Conservation (phyloP, 2,113 vertebrate genomes). For the Burhinus oedicnemus region DNA sequence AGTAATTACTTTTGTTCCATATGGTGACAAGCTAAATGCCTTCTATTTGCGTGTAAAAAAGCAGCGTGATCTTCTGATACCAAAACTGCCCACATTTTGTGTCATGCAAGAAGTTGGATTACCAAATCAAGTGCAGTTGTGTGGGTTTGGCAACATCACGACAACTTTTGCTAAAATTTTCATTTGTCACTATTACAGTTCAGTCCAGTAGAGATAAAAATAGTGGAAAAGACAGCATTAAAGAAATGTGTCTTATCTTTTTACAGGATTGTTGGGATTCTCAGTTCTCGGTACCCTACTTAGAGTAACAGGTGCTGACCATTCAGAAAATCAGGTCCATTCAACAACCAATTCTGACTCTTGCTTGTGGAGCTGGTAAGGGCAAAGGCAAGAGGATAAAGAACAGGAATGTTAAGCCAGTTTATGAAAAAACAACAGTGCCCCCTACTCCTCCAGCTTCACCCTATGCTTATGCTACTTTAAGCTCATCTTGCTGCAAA, state of each 20-base stretch:
- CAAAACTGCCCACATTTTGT: constrained; percentile 23
- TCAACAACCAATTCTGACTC: background rate
- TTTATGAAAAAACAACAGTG: background rate
- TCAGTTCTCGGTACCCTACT: background rate
- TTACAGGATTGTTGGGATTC: background rate
- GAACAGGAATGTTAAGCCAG: background rate
- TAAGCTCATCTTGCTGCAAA: background rate
- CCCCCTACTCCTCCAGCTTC: background rate
- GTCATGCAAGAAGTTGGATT: constrained; percentile 11
- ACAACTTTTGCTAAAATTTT: background rate
- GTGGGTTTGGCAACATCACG: background rate
- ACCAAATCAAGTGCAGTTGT: background rate
- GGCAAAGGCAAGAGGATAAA: background rate
- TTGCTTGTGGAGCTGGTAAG: background rate
- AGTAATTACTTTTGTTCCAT: constrained; percentile 62
- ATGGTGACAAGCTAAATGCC: constrained; percentile 28
- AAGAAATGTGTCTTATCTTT: background rate
- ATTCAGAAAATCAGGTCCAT: background rate
- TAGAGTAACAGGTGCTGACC: background rate
- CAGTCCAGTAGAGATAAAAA: background rate
- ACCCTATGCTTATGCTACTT: background rate
- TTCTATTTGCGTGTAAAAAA: background rate
- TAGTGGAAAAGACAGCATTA: background rate
- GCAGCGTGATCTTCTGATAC: constrained; percentile 1
- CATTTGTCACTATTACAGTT: background rate